Percentiles rank a stretch among this genome's conserved stretches.
Conservation (phyloP, 2,113 vertebrate genomes). For the Oxyruncus cristatus region DNA sequence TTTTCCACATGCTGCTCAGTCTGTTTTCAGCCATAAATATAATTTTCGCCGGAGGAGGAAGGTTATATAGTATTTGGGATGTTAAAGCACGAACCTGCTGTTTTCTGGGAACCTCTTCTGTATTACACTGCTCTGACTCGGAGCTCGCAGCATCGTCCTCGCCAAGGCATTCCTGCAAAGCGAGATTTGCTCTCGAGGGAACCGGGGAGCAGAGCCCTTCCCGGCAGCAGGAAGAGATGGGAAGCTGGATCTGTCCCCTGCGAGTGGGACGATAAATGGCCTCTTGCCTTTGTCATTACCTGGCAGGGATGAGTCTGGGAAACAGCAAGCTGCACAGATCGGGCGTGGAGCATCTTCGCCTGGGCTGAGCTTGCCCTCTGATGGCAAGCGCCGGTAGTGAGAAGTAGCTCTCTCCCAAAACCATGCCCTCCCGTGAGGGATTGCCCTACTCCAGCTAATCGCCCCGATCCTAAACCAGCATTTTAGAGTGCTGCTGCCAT, state of each 20-base stretch:
- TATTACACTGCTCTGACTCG: neutral
- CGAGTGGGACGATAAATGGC: neutral
- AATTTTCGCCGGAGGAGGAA: neutral
- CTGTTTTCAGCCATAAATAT: neutral
- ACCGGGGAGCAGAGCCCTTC: neutral
- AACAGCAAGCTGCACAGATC: neutral
- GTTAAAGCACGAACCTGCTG: neutral
- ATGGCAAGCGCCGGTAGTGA: slow-evolving; percentile 50
- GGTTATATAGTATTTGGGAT: neutral
- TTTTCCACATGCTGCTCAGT: neutral
- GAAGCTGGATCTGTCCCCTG: neutral
- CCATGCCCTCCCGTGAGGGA: neutral
- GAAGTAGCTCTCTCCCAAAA: neutral
- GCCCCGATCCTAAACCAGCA: neutral
- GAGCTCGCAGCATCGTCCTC: neutral
- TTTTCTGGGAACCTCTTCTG: neutral
- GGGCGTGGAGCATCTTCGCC: neutral
- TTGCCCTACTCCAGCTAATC: neutral
- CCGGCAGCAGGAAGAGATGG: neutral
- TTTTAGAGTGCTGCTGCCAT: neutral
- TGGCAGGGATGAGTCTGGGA: neutral
- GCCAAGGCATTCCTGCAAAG: neutral
- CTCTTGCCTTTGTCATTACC: neutral
- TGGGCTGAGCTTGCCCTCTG: slow-evolving; percentile 72
- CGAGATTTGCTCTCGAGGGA: neutral